Evolutionary conservation across 2,113 vertebrate genomes (phyloP).

Genomic region (Brienomyrus longianalis): DNA sequence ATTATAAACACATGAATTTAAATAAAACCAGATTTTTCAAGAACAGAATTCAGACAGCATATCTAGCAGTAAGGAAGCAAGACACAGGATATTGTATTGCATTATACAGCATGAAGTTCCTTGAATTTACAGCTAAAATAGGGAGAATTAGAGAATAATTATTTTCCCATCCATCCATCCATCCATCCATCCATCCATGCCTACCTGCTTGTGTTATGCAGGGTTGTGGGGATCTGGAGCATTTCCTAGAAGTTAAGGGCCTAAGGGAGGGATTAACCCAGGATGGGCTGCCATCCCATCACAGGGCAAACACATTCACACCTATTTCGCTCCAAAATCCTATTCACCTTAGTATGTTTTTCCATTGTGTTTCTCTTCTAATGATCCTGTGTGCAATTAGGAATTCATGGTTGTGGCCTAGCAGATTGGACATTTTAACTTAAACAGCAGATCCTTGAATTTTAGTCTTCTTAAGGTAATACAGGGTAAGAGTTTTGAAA

Average conservation of each 20-base stretch:
- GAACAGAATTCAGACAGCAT: neutral
- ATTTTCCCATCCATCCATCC: neutral
- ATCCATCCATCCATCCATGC: too few species aligned
- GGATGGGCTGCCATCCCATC: neutral
- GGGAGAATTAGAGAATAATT: neutral
- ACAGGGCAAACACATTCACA: neutral
- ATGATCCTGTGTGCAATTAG: neutral
- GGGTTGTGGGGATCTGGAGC: neutral
- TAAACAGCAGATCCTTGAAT: neutral
- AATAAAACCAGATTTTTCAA: neutral
- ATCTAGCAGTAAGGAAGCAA: constrained; percentile 18
- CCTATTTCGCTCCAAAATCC: neutral
- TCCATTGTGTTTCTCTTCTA: neutral
- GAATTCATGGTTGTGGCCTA: neutral
- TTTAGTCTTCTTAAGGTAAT: neutral
- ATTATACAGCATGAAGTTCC: neutral
- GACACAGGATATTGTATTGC: constrained; percentile 15
- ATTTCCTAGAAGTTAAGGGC: neutral
- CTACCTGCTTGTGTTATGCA: neutral
- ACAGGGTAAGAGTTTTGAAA: neutral
- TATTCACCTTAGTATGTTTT: neutral
- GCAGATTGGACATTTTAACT: neutral
- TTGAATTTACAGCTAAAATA: neutral
- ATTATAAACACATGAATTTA: neutral
- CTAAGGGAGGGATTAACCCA: neutral